Base-by-base conservation (phyloP, 64 coral and sea anemone species). In the Montipora efflorescens region DNA sequence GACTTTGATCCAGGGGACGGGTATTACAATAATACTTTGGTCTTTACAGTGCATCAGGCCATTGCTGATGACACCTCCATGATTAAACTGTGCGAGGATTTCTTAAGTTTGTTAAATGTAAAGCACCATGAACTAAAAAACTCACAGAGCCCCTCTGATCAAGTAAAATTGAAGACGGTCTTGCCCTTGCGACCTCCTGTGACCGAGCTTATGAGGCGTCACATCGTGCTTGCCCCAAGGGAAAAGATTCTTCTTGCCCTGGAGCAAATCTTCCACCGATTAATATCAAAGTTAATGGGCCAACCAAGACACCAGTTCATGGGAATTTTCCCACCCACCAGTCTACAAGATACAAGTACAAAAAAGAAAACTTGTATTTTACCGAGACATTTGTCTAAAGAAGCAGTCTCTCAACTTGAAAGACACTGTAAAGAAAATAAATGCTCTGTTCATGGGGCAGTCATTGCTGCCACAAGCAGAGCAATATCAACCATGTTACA, bases 341-440 rank as follows among this genome's bases (percentile, higher is more conserved):
- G 88, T 23, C 22, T 76, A 3, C 36, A 79, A 75, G 79, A 94
- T 80, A 87, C 87, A 59, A 61, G 48, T 81, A 68, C 73, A 22
- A 5, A 49, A 44, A 94, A 82, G 87, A 94, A 94, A 95, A 95
- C 93, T 21, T 79, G 79, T 28, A 77, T 95, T 45, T 74, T 95
- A 16, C 81, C 88, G 36, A 79, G 15, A 46, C 25, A 48, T 78
- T 79, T 95, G 43, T 73, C 45, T n/a, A 87, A 95, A 79, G 81
- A 77, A 10, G 58, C 90, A 69, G 70, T 67, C 25, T 19, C 72
- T 46, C 9, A 11, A 47, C 73, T 95, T 59, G 89, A 43, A 8
- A 78, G 44, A 45, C 59, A 78, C 1, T 91, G 93, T 48, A 90
- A 91, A 79, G 75, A 36, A 10, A 95, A 91, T 71, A 84, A 68